phyloP scores from a whole-genome alignment of 2,888 invertebrate genomes.

The Steromphala cineraria region DNA sequence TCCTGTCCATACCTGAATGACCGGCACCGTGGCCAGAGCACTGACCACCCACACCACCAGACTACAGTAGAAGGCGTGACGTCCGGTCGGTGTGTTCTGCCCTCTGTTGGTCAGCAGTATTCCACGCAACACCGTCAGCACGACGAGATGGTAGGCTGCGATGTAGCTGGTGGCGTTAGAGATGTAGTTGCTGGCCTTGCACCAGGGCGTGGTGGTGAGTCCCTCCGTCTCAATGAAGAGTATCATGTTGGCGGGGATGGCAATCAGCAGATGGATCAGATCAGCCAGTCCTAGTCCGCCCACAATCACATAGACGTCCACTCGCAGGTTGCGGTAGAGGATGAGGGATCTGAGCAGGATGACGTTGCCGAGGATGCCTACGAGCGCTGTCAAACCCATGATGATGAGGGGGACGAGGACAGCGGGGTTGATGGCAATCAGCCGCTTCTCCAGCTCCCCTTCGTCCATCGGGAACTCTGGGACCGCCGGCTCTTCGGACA shows the following conservation, averaged over 20 bases:
- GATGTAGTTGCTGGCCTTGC: conserved; percentile 46
- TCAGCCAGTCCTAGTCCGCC: conserved; percentile 61
- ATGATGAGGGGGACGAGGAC: conserved; percentile 55
- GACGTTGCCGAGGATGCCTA: conserved; percentile 59
- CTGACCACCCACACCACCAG: conserved; percentile 52
- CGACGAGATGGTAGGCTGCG: conserved; percentile 61
- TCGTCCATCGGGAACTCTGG: conserved; percentile 14
- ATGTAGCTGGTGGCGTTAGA: conserved; percentile 49
- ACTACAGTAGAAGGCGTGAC: conserved; percentile 52
- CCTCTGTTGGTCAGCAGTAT: conserved; percentile 59
- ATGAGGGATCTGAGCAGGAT: conserved; percentile 59
- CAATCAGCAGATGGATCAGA: conserved; percentile 51
- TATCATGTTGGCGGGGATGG: conserved; percentile 59
- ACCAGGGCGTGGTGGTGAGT: conserved; percentile 51
- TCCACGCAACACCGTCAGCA: conserved; percentile 59
- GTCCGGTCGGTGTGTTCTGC: conserved; percentile 47
- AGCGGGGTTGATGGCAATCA: conserved; percentile 29
- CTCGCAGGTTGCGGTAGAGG: conserved; percentile 49
- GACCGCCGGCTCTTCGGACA: conserved; percentile 19
- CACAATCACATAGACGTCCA: conserved; percentile 57
- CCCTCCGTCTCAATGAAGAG: conserved; percentile 41
- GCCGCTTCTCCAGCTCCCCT: background rate
- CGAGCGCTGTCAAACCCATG: conserved; percentile 56
- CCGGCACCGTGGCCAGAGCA: conserved; percentile 54
- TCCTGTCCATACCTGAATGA: conserved; percentile 34